phyloP scores from a whole-genome alignment of 2,888 invertebrate species.

The Steinernema hermaphroditum region DNA sequence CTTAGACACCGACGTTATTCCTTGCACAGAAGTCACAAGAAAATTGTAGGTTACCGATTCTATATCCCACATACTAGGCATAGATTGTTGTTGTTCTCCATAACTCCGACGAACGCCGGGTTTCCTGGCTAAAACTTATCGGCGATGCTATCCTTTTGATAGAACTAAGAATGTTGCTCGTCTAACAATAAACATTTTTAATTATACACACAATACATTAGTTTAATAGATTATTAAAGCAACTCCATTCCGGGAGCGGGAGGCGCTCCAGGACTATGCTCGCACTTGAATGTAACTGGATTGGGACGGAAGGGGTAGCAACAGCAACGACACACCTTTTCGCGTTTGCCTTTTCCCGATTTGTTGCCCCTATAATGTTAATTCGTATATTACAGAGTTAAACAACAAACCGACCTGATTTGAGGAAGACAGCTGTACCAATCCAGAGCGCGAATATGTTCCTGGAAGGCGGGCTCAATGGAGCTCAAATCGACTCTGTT shows the following conservation, averaged over 20 bases:
- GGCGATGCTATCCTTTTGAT: no score
- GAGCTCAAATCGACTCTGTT: constrained; percentile 54
- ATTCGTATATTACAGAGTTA: neutral
- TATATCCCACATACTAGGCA: no score
- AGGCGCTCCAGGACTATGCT: constrained; percentile 46
- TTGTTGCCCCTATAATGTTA: constrained; percentile 36
- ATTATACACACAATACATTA: constrained; percentile 2
- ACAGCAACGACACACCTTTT: constrained; percentile 64
- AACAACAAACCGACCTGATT: constrained; percentile 48
- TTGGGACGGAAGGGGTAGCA: constrained; percentile 63
- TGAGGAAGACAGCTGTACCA: constrained; percentile 64
- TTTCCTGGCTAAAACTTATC: no score
- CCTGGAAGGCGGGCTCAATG: constrained; percentile 59
- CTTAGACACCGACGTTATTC: no score
- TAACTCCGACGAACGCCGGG: no score
- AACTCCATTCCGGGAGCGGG: neutral
- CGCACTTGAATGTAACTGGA: constrained; percentile 63
- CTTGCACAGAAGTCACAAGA: no score
- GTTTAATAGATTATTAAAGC: neutral
- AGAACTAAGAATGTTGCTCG: no score
- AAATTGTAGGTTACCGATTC: no score
- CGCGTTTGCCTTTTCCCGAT: constrained; percentile 46
- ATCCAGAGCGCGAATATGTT: constrained; percentile 53
- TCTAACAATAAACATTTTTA: no score
- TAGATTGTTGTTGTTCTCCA: no score